phyloP scores from a whole-genome alignment of 2,113 vertebrate genomes.

The Scomber scombrus region DNA sequence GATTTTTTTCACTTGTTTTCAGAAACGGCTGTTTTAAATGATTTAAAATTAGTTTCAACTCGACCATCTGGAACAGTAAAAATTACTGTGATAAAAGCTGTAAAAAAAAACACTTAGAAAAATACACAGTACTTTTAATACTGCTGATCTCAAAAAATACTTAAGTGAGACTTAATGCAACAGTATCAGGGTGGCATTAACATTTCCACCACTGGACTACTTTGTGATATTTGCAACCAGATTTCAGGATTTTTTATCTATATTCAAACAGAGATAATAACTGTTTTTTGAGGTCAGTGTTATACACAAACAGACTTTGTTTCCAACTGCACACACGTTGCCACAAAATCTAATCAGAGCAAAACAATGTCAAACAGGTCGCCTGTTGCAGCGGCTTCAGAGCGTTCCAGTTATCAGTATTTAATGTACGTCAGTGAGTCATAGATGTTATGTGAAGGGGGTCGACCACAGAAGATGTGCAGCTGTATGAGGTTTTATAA shows the following conservation, averaged over 20 bases:
- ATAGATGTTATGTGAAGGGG: neutral
- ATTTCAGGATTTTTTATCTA: neutral
- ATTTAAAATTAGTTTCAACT: neutral
- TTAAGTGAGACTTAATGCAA: no score
- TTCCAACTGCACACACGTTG: no score
- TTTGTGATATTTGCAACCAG: neutral
- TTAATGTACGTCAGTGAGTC: slow-evolving; percentile 8
- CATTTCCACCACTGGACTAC: no score
- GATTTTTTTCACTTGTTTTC: no score
- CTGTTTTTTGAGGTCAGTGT: neutral
- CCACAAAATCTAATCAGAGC: no score
- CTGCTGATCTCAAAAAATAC: neutral
- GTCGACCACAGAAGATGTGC: slow-evolving; percentile 35
- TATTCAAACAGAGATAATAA: neutral
- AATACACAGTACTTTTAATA: neutral
- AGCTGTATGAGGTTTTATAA: slow-evolving; percentile 13
- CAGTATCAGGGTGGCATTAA: no score
- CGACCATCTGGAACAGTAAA: neutral
- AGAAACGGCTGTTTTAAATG: no score
- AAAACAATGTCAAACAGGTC: neutral
- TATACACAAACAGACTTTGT: no score
- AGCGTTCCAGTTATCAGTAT: neutral
- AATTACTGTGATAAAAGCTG: no score
- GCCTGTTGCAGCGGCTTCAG: neutral
- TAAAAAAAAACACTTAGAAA: no score